Evolutionary conservation across 2,888 invertebrate species (phyloP), one percentile per base, ranked within the genome.

Genomic region (Mythimna lalbum): DNA sequence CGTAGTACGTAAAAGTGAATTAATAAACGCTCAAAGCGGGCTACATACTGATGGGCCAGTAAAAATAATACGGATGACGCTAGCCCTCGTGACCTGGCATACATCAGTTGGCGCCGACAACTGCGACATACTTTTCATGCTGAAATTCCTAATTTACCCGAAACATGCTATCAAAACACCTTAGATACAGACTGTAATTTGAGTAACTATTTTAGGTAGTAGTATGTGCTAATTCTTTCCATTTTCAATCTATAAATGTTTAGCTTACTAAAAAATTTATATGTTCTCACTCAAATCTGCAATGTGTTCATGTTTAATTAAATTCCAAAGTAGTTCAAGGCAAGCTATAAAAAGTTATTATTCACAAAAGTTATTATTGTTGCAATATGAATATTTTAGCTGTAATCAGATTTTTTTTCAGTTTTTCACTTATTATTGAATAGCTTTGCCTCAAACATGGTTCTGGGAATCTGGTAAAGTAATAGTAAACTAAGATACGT

Each of bases 51-150:
- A 86, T 87, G 88, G 86, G 83, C 88, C 89, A 92, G 92, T 93
- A 92, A 93, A 93, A 93, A 92, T 92, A 92, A 92, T 94, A 90
- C 88, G 80, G 87, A 90, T 91, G 92, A 89, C 88, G 88, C 84
- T 88, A 88, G 89, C 83, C 90, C 89, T 87, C 87, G 86, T 92
- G 93, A 93, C 92, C 93, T 92, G 93, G 88, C 92, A 92, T 81
- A 92, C 89, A 90, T 92, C 89, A 89, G 87, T 86, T 87, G 89
- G 86, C 91, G 93, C 90, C 91, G 90, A 91, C 91, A 88, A 91
- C 89, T 90, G 91, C 90, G 94, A 91, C 93, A 94, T 86, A 93
- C 90, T 92, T 93, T 89, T 82, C 75, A 70, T 77, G 71, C 83
- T 86, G 88, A 92, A 90, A 90, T 89, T 90, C 89, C 89, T 90